Evolutionary conservation across 2,888 invertebrate species (phyloP).

Genomic region (Melipona bicolor): DNA sequence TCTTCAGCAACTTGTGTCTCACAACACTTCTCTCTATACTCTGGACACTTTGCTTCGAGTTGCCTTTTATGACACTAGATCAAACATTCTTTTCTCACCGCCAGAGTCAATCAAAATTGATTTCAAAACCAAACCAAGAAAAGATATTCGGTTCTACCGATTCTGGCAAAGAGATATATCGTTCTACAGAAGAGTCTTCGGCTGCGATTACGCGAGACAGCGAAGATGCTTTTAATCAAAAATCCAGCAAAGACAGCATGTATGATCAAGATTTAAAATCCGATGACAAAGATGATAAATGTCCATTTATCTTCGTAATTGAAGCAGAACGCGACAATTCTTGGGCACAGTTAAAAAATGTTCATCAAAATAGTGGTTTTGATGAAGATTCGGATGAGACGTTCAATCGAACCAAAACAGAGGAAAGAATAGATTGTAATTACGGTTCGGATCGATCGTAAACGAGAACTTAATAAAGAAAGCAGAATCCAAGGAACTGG

Average conservation of each 20-base stretch:
- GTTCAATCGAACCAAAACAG: background rate
- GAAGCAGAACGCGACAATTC: conserved; percentile 11
- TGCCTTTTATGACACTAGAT: conserved; percentile 77
- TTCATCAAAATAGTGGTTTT: conserved; percentile 36
- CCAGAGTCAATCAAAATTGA: background rate
- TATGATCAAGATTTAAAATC: conserved; percentile 30
- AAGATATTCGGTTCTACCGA: conserved; percentile 62
- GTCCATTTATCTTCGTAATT: conserved; percentile 46
- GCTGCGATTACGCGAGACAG: conserved; percentile 58
- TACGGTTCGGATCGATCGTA: conserved; percentile 21
- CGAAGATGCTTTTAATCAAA: conserved; percentile 40
- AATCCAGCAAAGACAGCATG: conserved; percentile 36
- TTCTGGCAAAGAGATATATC: conserved; percentile 67
- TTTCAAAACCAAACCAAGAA: conserved; percentile 15
- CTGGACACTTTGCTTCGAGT: conserved; percentile 77
- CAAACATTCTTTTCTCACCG: conserved; percentile 35
- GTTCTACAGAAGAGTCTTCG: conserved; percentile 66
- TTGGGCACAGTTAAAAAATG: conserved; percentile 32
- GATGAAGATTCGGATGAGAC: conserved; percentile 21
- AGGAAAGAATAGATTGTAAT: background rate
- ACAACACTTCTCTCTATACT: conserved; percentile 73
- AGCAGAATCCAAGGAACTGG: background rate
- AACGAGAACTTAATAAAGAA: background rate
- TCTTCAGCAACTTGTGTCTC: conserved; percentile 75
- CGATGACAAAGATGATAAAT: conserved; percentile 12